Conservation (phyloP, 1,140 invertebrate species). For the Diabrotica undecimpunctata region DNA sequence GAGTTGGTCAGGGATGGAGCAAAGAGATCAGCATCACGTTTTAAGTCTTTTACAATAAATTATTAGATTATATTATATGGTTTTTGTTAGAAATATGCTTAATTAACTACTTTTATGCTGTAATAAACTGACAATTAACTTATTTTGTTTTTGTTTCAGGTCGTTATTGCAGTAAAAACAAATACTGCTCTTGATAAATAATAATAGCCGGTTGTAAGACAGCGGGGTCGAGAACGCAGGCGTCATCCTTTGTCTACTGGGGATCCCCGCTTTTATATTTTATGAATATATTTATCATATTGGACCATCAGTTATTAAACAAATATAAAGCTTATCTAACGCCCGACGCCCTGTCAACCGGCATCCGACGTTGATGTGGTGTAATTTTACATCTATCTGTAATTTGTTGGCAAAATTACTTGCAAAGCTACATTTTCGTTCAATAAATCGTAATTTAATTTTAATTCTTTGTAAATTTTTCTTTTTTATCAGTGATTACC, state of each 20-base stretch:
- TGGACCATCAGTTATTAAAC: constrained; percentile 38
- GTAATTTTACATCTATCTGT: constrained; percentile 36
- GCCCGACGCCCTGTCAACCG: constrained; percentile 29
- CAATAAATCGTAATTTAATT: constrained; percentile 42
- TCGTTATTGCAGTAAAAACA: constrained; percentile 90
- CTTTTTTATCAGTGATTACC: constrained; percentile 33
- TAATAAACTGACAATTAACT: too few species aligned
- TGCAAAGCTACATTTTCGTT: constrained; percentile 27
- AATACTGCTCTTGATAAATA: constrained; percentile 92
- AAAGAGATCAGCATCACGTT: too few species aligned
- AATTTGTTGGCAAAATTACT: constrained; percentile 38
- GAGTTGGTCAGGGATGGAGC: too few species aligned
- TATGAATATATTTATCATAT: constrained; percentile 34
- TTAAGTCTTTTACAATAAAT: too few species aligned
- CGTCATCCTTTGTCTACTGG: constrained; percentile 48
- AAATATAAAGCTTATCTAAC: constrained; percentile 34
- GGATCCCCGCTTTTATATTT: constrained; percentile 47
- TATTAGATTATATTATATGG: too few species aligned
- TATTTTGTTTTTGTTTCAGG: constrained; percentile 28
- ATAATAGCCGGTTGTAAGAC: constrained; percentile 60
- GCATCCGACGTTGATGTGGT: constrained; percentile 31
- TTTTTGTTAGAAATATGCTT: too few species aligned
- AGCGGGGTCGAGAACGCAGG: constrained; percentile 23
- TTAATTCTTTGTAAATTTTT: constrained; percentile 40
- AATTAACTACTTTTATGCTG: too few species aligned